Evolutionary conservation across 1,140 invertebrate species (phyloP).

Genomic region (Conus betulinus): DNA sequence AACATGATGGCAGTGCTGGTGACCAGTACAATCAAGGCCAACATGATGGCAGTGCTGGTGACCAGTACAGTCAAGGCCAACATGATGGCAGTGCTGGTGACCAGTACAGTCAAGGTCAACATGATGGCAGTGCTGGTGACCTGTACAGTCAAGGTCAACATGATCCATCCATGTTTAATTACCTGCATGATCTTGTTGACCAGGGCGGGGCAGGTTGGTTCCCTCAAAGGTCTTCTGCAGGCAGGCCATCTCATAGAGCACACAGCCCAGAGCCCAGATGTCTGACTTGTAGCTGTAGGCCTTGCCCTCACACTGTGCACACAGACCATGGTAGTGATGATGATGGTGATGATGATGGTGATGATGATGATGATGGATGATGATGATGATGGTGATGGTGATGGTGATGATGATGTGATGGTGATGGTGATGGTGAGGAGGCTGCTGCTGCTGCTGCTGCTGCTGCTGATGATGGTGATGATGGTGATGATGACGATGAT

Average conservation of each 20-base stretch:
- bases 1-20: neutral
- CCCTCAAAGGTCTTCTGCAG: slow-evolving; percentile 87
- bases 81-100: neutral
- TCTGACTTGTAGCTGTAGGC: slow-evolving; percentile 88
- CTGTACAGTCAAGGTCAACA: neutral
- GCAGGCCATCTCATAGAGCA: slow-evolving; percentile 88
- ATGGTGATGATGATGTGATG: too few relatives aligned
- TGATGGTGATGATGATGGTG: slow-evolving; percentile 71
- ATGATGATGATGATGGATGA: neutral
- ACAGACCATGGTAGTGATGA: neutral
- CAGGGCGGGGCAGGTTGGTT: slow-evolving; percentile 83
- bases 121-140: neutral
- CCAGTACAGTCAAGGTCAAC: neutral
- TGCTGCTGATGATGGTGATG: too few relatives aligned
- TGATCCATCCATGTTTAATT: slow-evolving; percentile 32
- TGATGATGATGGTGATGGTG: too few relatives aligned
- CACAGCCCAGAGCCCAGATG: slow-evolving; percentile 88
- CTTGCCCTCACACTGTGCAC: slow-evolving; percentile 83
- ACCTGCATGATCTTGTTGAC: slow-evolving; percentile 88
- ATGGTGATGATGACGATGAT: too few relatives aligned
- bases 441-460: too few relatives aligned
- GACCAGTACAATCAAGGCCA: neutral
- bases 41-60: neutral
- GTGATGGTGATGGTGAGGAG: too few relatives aligned
- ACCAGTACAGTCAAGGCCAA: neutral